Conservation (phyloP, 2,797 vertebrate species). For the Parotocinclus haroldoi region DNA sequence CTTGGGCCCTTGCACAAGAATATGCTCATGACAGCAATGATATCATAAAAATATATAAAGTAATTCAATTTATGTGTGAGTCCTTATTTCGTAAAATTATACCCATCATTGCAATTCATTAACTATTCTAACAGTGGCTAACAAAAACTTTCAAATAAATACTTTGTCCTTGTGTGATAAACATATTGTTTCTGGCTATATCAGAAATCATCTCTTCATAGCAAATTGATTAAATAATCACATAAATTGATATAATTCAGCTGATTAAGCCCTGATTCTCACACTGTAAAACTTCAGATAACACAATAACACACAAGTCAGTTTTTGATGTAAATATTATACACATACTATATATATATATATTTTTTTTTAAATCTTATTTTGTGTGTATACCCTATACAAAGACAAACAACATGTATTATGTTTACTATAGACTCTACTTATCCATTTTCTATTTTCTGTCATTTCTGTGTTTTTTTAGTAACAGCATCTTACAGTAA, state of each 20-base stretch:
- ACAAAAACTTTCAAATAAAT: constrained; percentile 62
- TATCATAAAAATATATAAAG: constrained; percentile 84
- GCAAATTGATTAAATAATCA: constrained; percentile 44
- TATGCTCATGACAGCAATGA: constrained; percentile 99
- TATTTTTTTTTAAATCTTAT: no score
- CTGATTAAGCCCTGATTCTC: no score
- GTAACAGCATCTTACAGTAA: neutral
- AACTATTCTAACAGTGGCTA: constrained; percentile 57
- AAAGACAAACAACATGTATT: no score
- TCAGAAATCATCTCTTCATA: no score
- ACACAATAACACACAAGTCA: no score
- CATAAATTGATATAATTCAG: no score
- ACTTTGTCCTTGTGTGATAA: constrained; percentile 64
- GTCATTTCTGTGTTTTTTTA: neutral
- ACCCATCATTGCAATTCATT: constrained; percentile 67
- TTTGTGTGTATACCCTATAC: no score
- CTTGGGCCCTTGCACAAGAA: constrained; percentile 87
- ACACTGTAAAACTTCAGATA: no score
- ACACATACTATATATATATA: no score
- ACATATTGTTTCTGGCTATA: constrained; percentile 12
- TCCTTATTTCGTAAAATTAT: constrained; percentile 76
- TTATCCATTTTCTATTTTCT: no score
- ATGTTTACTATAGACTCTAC: no score
- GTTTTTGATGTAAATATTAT: no score
- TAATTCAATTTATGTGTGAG: constrained; percentile 93